Base-by-base conservation (phyloP, 2,113 vertebrate species). In the Gymnarchus niloticus region DNA sequence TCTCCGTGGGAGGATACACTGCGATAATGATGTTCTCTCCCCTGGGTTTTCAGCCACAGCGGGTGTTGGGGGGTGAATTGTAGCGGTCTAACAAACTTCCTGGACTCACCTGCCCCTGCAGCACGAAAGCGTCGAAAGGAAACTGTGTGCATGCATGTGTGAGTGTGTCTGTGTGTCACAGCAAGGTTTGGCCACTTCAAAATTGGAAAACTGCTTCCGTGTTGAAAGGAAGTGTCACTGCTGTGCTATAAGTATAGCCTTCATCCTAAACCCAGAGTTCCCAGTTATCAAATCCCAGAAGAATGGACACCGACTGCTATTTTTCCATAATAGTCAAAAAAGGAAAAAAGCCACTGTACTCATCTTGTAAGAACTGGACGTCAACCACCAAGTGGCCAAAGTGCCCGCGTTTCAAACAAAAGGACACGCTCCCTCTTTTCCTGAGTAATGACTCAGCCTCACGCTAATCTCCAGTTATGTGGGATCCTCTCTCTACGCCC, bases 1-100 rank as follows among this genome's bases (percentile, higher is more conserved):
- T 90, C 90, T 90, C 87, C 84, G 83, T 89, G 91, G 88, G 88
- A 88, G 89, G 90, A 86, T 88, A 80, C 92, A 89, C 82, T 81
- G 86, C 56, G 86, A 59, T 91, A 91, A 91, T 92, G 90, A 89
- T 91, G 89, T 82, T 52, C 85, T 84, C 87, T 33, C 76, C 84
- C n/a, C n/a, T n/a, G n/a, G n/a, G n/a, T n/a, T n/a, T n/a, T n/a
- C n/a, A n/a, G n/a, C n/a, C n/a, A n/a, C n/a, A n/a, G n/a, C 7
- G n/a, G 21, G 23, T 0, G 56, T 1, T 9, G 10, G 28, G 61
- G 61, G 61, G 61, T 14, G n/a, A n/a, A n/a, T n/a, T 37, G 17
- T 17, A 69, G 12, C 61, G 0, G 28, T 69, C 61, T 28, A 7
- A 1, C 51, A 54, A 17, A 54, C 52, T 17, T 54, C 52, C 52